Conservation (phyloP, 37 sponge, comb jelly and placozoan genomes). For the Hormiphora californensis region DNA sequence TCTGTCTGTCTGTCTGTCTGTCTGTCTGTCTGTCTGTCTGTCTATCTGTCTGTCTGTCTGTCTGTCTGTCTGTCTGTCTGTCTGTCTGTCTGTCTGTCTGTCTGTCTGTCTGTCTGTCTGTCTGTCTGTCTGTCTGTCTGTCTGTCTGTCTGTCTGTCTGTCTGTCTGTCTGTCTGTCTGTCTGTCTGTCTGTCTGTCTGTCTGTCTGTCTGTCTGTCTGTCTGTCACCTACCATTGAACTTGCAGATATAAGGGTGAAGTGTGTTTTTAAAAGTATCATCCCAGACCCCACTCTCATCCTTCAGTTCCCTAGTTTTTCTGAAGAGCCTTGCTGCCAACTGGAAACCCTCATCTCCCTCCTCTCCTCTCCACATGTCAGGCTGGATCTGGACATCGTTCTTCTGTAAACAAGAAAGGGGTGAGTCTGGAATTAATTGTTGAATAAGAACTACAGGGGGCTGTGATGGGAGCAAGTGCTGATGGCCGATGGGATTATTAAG, state of each 20-base stretch:
- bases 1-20: not conserved
- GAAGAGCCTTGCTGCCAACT: not conserved
- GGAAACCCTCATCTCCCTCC: not conserved
- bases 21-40: not conserved
- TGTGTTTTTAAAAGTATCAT: not conserved
- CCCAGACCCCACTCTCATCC: not conserved
- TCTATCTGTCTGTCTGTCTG: not conserved
- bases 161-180: not conserved
- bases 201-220: not conserved
- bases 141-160: not conserved
- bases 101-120: not conserved
- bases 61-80: not conserved
- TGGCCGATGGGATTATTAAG: too few species aligned
- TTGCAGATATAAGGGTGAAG: constrained; percentile 14
- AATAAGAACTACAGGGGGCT: too few species aligned
- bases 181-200: not conserved
- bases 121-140: not conserved
- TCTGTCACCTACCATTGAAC: not conserved
- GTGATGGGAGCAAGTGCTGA: too few species aligned
- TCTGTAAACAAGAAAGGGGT: not conserved
- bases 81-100: not conserved
- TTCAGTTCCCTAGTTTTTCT: not conserved
- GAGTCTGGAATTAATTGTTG: too few species aligned
- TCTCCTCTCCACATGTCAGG: constrained; percentile 1
- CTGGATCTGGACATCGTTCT: not conserved